Evolutionary conservation across 2,888 invertebrate genomes (phyloP).

Genomic region (Liposcelis brunnea): DNA sequence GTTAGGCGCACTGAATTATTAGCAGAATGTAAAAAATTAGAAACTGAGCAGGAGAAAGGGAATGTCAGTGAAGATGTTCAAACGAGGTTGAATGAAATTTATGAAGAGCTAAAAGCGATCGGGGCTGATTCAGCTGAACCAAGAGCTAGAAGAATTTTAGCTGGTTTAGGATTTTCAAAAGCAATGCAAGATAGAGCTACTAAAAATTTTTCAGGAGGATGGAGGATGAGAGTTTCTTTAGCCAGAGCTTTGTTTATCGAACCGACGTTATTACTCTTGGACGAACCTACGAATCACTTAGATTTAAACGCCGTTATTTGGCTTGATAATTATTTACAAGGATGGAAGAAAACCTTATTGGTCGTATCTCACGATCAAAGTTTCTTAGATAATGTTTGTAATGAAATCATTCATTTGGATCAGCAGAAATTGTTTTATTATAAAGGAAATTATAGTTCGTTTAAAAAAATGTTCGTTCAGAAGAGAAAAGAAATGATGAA

Average conservation of each 20-base stretch:
- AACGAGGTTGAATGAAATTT: constrained; percentile 34
- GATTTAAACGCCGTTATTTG: constrained; percentile 95
- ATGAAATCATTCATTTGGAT: constrained; percentile 95
- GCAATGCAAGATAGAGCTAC: constrained; percentile 60
- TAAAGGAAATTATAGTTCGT: constrained; percentile 94
- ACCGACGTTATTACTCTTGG: constrained; percentile 44
- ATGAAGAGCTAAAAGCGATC: constrained; percentile 87
- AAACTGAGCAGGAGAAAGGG: constrained; percentile 45
- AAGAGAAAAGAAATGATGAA: constrained; percentile 90
- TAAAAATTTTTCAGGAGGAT: constrained; percentile 46
- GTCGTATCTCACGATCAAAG: constrained; percentile 99
- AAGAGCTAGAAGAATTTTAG: constrained; percentile 83
- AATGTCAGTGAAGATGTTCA: constrained; percentile 47
- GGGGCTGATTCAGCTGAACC: constrained; percentile 98
- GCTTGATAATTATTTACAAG: constrained; percentile 96
- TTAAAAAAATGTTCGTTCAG: constrained; percentile 96
- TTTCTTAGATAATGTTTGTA: constrained; percentile 98
- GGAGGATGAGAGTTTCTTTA: constrained; percentile 51
- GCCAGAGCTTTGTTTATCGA: constrained; percentile 47
- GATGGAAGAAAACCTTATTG: constrained; percentile 96
- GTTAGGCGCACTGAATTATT: constrained; percentile 68
- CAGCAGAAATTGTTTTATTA: constrained; percentile 89
- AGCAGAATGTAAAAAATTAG: constrained; percentile 62
- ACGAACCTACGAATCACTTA: constrained; percentile 48
- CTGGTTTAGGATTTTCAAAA: constrained; percentile 82